Evolutionary conservation across 1,140 invertebrate genomes (phyloP), one percentile per base, ranked within the genome.

Genomic region (Drosophila sproati): DNA sequence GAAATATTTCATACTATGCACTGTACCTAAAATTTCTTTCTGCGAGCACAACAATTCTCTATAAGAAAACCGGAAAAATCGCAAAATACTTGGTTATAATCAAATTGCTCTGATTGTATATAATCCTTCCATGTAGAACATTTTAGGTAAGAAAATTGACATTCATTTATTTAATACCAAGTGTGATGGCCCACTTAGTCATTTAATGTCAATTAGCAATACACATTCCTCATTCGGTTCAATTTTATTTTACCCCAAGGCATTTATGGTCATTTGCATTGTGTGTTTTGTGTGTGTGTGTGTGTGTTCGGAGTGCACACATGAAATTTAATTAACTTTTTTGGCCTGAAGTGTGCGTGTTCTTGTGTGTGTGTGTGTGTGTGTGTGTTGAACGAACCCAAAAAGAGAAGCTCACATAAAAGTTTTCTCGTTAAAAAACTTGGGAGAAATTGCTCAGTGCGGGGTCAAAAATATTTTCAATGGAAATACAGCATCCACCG

Each of bases 401-500:
- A 67, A 47, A 67, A 61, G 39, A 63, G 43, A 34, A 45, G 62
- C 62, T 62, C 45, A 68, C 47, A 68, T 55, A 81, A 91, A 91
- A 91, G 72, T 91, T 91, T 91, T 91, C 88, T 91, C 88, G 89
- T 91, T 91, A 91, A 88, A 91, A 91, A 83, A 83, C 78, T 83
- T 81, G 82, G 64, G 56, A 61, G 69, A 82, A 91, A 83, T 82
- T 64, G 66, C 80, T 77, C 79, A 80, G 78, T 69, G 74, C 69
- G 55, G 51, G 74, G 73, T 77, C 75, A 77, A 60, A 74, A 35
- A 72, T 54, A 5, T 37, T 73, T 73, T 71, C 79, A 83, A 81
- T 91, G 80, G 66, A 75, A 79, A 68, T 63, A 32, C 66, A 62
- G 48, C 39, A 78, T 66, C 69, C 80, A 73, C 57, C 57, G 43